Base-by-base conservation (phyloP, 2,113 vertebrate genomes). In the Mus pahari region DNA sequence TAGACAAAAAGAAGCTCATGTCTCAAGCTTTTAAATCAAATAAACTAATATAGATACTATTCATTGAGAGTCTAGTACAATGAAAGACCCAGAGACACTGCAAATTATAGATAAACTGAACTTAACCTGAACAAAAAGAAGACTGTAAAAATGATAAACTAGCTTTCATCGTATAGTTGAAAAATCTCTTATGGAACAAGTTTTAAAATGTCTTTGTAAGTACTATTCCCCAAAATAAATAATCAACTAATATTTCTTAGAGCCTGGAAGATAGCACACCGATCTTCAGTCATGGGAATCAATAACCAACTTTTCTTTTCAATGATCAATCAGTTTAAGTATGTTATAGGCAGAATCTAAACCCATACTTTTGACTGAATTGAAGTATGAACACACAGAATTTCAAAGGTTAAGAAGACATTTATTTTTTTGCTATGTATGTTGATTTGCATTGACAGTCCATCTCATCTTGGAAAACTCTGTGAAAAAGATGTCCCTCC, bases 401-500 rank as follows among this genome's bases (percentile, higher is more conserved):
- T 83, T 96, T 91, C 17, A 64, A 58, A 93, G 36, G 77, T 96
- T 91, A 77, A 89, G 60, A 48, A 50, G 31, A 88, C 77, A 91
- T 84, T 95, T 90, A 88, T 92, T 96, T 96, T 96, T 96, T 92
- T 66, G 73, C 36, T 60, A 86, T 75, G 92, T 88, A 93, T 1
- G 89, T 82, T 64, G 36, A 97, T 86, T 96, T 66, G 50, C 33
- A 92, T 39, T 95, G 70, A 93, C 28, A 94, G 60, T 73, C 20
- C 24, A 88, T 53, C 53, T 70, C 79, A 92, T 82, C 42, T 96
- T 92, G 62, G 75, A 92, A 96, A 94, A 82, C 28, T 87, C 68
- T 74, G 53, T 62, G 39, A 84, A 33, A 93, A 94, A 94, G 45
- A 33, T 77, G 4, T 94, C 86, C 79, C 79, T 91, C 90, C 55